phyloP scores from a whole-genome alignment of 2,113 vertebrate species.

The Erythrolamprus reginae region DNA sequence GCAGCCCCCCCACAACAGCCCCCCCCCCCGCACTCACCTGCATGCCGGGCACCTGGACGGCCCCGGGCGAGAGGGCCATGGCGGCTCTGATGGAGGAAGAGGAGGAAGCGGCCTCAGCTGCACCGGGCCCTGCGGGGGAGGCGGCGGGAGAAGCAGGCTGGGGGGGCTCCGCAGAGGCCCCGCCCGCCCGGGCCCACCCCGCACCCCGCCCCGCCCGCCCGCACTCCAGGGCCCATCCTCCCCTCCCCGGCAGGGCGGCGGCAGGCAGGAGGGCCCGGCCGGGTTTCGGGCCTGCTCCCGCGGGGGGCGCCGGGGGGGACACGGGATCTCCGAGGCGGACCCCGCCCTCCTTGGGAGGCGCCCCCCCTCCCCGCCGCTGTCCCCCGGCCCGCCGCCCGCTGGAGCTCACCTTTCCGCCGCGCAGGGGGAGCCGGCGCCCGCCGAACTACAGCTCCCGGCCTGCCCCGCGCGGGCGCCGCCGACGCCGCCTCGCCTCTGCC shows the following conservation, averaged over 20 bases:
- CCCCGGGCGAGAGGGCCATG: constrained; percentile 82
- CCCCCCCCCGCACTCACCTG: constrained; percentile 69
- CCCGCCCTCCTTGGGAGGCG: background rate
- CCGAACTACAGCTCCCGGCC: background rate
- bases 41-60: constrained; percentile 84
- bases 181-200: background rate
- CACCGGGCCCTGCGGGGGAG: background rate
- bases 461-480: background rate
- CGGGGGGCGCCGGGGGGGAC: background rate
- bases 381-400: background rate
- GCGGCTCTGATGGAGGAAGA: constrained; percentile 21
- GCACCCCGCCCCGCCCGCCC: background rate
- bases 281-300: background rate
- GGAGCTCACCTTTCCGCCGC: background rate
- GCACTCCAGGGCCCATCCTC: background rate
- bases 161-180: background rate
- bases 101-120: background rate
- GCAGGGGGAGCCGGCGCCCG: background rate
- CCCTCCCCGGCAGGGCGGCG: background rate
- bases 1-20: background rate
- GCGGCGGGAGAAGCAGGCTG: background rate
- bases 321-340: background rate
- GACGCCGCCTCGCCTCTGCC: too few relatives aligned
- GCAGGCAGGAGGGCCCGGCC: background rate
- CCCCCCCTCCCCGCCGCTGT: background rate